phyloP scores from a whole-genome alignment of 2,888 invertebrate species.

The Synanthedon vespiformis region DNA sequence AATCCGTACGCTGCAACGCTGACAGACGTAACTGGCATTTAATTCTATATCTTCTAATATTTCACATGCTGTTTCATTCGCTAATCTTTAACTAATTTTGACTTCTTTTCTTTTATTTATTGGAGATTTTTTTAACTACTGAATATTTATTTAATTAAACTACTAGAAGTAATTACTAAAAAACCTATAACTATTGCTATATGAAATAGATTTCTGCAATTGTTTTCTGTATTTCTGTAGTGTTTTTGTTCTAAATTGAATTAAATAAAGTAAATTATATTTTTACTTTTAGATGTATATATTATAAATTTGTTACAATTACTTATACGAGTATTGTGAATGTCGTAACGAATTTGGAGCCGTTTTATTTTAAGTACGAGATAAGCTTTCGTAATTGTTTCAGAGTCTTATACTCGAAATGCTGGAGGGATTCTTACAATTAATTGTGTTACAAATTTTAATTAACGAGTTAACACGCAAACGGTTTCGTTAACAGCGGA shows the following conservation, averaged over 20 bases:
- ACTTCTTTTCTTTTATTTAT: no score
- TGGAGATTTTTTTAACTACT: no score
- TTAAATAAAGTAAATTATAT: no score
- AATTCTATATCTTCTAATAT: neutral
- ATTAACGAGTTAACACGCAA: constrained; percentile 15
- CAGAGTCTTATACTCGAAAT: neutral
- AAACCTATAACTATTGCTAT: no score
- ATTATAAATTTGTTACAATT: no score
- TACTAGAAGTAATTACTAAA: no score
- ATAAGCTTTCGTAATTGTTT: neutral
- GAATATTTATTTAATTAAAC: no score
- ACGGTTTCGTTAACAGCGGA: constrained; percentile 6
- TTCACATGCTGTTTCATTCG: neutral
- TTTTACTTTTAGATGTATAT: no score
- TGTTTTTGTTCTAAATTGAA: no score
- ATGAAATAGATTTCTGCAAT: no score
- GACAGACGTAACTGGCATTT: neutral
- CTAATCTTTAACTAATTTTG: no score
- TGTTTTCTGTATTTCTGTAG: no score
- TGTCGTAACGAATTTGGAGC: neutral
- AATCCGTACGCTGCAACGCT: neutral
- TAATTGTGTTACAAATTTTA: constrained; percentile 18
- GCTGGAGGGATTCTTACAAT: constrained; percentile 9
- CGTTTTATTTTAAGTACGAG: neutral
- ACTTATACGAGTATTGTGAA: neutral